Conservation (phyloP, 2,888 invertebrate species). For the Pteria penguin region DNA sequence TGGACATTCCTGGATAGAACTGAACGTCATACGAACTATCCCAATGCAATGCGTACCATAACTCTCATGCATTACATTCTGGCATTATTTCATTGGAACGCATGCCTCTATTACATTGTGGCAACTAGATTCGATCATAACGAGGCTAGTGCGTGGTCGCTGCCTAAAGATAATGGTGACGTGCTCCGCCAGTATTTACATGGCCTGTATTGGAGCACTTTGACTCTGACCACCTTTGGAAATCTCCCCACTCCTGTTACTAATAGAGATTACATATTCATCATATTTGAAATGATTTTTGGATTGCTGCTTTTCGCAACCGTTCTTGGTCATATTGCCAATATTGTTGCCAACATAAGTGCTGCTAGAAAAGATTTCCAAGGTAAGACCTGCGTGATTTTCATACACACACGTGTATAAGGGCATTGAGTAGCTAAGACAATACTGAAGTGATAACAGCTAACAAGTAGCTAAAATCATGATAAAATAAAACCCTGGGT, state of each 20-base stretch:
- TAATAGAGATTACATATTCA: constrained; percentile 96
- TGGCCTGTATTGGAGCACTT: constrained; percentile 98
- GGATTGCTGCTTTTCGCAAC: constrained; percentile 97
- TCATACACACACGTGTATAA: too few relatives aligned
- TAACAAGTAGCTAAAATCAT: too few relatives aligned
- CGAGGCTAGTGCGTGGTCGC: constrained; percentile 61
- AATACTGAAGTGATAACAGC: too few relatives aligned
- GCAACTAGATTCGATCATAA: constrained; percentile 48
- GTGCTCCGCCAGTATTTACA: constrained; percentile 92
- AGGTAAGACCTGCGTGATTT: constrained; percentile 84
- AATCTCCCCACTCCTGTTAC: constrained; percentile 94
- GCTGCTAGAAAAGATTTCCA: constrained; percentile 98
- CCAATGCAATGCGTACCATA: constrained; percentile 88
- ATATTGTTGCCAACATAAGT: constrained; percentile 98
- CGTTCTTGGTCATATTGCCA: constrained; percentile 97
- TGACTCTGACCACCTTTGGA: constrained; percentile 97
- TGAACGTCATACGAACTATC: constrained; percentile 98
- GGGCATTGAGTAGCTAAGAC: too few relatives aligned
- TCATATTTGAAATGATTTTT: constrained; percentile 95
- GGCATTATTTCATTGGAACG: constrained; percentile 99
- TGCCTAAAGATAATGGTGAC: constrained; percentile 69
- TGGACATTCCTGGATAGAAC: constrained; percentile 99
- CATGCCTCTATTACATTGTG: constrained; percentile 95
- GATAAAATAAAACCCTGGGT: too few relatives aligned
- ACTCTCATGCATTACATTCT: constrained; percentile 89